phyloP scores from a whole-genome alignment of 2,888 invertebrate genomes.

The Cephus rjabovi region DNA sequence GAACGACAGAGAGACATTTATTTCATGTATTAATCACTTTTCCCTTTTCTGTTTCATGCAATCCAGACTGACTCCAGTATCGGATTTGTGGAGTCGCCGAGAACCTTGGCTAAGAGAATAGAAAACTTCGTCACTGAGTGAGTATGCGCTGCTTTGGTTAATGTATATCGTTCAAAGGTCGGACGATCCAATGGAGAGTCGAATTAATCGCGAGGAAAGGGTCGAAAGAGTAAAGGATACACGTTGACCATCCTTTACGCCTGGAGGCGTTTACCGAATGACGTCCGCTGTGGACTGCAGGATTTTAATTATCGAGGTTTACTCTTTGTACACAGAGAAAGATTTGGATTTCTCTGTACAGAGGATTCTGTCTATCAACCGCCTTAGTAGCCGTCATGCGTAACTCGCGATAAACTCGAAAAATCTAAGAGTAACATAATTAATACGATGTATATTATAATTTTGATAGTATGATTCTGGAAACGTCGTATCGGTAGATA shows the following conservation, averaged over 20 bases:
- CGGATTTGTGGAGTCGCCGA: conserved; percentile 19
- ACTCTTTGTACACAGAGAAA: conserved; percentile 58
- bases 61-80: neutral
- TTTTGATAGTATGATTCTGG: neutral
- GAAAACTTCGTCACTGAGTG: conserved; percentile 38
- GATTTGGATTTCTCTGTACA: neutral
- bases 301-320: conserved; percentile 66
- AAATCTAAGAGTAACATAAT: neutral
- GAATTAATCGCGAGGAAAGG: conserved; percentile 29
- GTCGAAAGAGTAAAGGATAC: conserved; percentile 28
- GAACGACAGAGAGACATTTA: neutral
- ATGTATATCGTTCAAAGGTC: conserved; percentile 6
- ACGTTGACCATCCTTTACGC: conserved; percentile 58
- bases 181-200: conserved; percentile 27
- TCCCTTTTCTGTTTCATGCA: neutral
- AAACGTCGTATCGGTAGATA: neutral
- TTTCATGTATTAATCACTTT: neutral
- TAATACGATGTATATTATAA: neutral
- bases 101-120: conserved; percentile 33
- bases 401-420: neutral
- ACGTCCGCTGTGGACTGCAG: conserved; percentile 53
- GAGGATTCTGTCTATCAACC: neutral
- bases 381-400: neutral
- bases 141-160: conserved; percentile 24
- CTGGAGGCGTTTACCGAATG: conserved; percentile 62